Percentiles rank a stretch among this genome's conserved stretches.
These are phyloP conservation scores for Synergus gifuensis DNA, from an alignment of 2,888 invertebrate genomes.

Conservation along the genomic window DNA sequence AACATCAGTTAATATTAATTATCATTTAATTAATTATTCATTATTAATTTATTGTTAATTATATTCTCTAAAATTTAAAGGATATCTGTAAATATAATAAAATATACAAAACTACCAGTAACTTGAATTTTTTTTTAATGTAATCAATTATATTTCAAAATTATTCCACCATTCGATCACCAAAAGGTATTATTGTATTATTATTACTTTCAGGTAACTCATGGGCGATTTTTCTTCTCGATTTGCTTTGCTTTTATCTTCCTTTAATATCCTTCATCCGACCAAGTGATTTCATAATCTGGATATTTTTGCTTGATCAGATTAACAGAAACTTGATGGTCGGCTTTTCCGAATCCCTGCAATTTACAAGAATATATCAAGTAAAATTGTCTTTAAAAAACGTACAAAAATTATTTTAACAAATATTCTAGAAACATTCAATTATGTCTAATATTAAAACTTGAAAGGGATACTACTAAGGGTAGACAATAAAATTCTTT, in stretches of 20 bases:
- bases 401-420: too few relatives aligned
- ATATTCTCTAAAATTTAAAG: neutral
- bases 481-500: too few relatives aligned
- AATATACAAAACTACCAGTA: neutral
- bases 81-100: neutral
- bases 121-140: neutral
- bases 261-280: slow-evolving; percentile 88
- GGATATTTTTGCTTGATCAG: slow-evolving; percentile 87
- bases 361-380: slow-evolving; percentile 59
- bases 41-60: too few relatives aligned
- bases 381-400: too few relatives aligned
- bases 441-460: too few relatives aligned
- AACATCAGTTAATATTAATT: neutral
- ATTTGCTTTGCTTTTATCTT: slow-evolving; percentile 12
- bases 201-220: neutral
- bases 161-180: neutral
- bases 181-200: neutral
- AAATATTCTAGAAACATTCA: too few relatives aligned
- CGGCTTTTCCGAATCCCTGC: slow-evolving; percentile 93
- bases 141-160: slow-evolving; percentile 17
- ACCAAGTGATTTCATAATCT: slow-evolving; percentile 88
- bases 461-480: too few relatives aligned
- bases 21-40: neutral
- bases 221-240: neutral
- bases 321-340: slow-evolving; percentile 88